These are phyloP conservation scores for Actias luna DNA, from an alignment of 2,888 invertebrate species.

Conservation along the genomic window DNA sequence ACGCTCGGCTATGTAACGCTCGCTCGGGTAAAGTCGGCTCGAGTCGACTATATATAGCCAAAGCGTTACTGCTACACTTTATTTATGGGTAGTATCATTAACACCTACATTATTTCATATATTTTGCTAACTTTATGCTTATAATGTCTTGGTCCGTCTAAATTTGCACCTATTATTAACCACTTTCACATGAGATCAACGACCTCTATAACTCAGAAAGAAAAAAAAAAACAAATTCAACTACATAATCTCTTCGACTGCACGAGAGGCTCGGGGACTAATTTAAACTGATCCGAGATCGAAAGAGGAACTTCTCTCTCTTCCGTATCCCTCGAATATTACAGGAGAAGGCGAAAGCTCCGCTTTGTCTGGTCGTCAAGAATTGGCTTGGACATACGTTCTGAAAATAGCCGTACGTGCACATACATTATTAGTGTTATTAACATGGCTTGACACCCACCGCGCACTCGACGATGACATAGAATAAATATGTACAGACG, in stretches of 20 bases:
- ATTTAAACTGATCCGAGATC: slow-evolving; percentile 1
- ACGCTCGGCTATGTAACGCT: no score
- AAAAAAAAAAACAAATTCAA: neutral
- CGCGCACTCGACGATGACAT: slow-evolving; percentile 36
- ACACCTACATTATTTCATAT: neutral
- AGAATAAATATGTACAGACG: slow-evolving; percentile 10
- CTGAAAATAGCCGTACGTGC: slow-evolving; percentile 48
- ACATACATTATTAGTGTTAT: slow-evolving; percentile 49
- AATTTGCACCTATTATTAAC: neutral
- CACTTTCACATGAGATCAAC: neutral
- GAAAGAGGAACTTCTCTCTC: slow-evolving; percentile 10
- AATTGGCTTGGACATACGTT: slow-evolving; percentile 45
- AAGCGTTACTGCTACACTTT: no score
- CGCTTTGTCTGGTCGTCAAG: slow-evolving; percentile 29
- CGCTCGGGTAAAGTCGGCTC: no score
- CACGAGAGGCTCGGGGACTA: neutral
- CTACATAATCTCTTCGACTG: neutral
- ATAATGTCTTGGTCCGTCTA: neutral
- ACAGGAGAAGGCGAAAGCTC: slow-evolving; percentile 28
- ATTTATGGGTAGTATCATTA: no score
- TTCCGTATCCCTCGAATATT: slow-evolving; percentile 19
- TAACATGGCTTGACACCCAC: slow-evolving; percentile 39
- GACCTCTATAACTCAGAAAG: neutral
- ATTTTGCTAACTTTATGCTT: neutral
- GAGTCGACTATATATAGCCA: no score